phyloP scores from a whole-genome alignment of 1,140 invertebrate species.

The Cydia splendana region DNA sequence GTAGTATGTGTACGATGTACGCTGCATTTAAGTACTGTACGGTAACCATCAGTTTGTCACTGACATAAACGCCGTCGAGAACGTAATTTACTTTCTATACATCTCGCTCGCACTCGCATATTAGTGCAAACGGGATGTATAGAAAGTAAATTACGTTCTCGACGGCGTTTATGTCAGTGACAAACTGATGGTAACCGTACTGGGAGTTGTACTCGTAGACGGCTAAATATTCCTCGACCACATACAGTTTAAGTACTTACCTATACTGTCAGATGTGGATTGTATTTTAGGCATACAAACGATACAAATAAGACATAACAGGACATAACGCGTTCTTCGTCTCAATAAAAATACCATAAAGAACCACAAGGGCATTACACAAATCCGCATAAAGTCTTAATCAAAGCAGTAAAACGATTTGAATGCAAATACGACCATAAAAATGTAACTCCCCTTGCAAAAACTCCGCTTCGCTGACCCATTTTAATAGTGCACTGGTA shows the following conservation, averaged over 20 bases:
- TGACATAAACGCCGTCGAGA: too few relatives aligned
- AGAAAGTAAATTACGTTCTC: too few relatives aligned
- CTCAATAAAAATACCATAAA: background rate
- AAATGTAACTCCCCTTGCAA: background rate
- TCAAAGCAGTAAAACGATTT: background rate
- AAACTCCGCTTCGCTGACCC: background rate
- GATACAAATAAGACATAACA: too few relatives aligned
- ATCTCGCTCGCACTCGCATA: too few relatives aligned
- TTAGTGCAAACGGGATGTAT: too few relatives aligned
- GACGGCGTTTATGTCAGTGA: too few relatives aligned
- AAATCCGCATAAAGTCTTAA: background rate
- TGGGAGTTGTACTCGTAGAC: background rate
- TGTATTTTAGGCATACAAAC: too few relatives aligned
- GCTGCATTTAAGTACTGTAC: background rate
- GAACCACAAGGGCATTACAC: background rate
- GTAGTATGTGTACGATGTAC: background rate
- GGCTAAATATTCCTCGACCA: background rate
- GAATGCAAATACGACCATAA: background rate
- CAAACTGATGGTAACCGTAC: too few relatives aligned
- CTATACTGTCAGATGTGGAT: background rate
- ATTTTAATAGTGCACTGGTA: slow-evolving; percentile 7
- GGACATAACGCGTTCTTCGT: too few relatives aligned
- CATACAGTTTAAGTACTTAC: background rate
- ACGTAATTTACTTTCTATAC: too few relatives aligned
- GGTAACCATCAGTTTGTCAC: too few relatives aligned